Conservation (phyloP, 1,140 invertebrate genomes). For the Brachionus paranguensis region DNA sequence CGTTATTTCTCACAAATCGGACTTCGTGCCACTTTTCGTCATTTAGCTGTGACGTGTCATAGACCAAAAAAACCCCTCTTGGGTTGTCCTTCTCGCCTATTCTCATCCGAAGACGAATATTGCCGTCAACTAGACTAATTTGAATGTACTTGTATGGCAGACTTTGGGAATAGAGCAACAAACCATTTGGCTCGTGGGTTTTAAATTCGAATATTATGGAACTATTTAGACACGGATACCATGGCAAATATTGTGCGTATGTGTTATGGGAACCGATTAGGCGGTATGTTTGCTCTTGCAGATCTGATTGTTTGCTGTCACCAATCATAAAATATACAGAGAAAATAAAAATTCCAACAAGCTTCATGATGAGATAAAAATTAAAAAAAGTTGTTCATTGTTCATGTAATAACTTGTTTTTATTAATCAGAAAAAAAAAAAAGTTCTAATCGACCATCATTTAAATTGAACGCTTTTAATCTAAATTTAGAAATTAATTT, state of each 20-base stretch:
- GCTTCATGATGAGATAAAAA: not conserved
- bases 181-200: conserved; percentile 84
- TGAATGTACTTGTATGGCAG: conserved; percentile 37
- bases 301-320: not conserved
- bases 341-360: not conserved
- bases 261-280: not conserved
- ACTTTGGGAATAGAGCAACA: conserved; percentile 78
- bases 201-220: conserved; percentile 77
- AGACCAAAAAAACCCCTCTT: conserved; percentile 42
- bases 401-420: not conserved
- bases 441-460: not conserved
- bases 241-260: conserved; percentile 21
- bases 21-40: conserved; percentile 64
- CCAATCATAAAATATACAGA: not conserved
- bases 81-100: conserved; percentile 43
- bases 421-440: not conserved
- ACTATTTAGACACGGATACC: conserved; percentile 74
- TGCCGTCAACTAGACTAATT: conserved; percentile 15
- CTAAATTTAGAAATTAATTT: not conserved
- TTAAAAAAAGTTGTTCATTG: not conserved
- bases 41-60: conserved; percentile 63
- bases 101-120: conserved; percentile 64
- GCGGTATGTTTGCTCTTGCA: conserved; percentile 20
- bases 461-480: not conserved
- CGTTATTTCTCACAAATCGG: conserved; percentile 41